Conservation (phyloP, 2,113 vertebrate species). For the Rhegmatorhina hoffmannsi region DNA sequence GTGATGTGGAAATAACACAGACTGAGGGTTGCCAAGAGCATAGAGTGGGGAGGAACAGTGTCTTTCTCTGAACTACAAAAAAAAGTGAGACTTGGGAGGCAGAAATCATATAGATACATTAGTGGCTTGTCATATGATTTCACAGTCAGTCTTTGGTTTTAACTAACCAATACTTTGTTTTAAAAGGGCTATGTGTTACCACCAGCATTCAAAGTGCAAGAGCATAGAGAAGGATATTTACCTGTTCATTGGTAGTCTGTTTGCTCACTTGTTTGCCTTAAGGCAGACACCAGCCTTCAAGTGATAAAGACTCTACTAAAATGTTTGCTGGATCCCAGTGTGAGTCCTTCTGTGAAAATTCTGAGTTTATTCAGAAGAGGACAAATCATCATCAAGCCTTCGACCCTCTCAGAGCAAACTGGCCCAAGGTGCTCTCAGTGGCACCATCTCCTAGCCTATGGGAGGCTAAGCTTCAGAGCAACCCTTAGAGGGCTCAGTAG, state of each 20-base stretch:
- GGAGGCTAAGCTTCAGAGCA: not conserved
- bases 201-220: not conserved
- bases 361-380: not conserved
- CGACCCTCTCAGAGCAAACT: not conserved
- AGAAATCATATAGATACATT: not conserved
- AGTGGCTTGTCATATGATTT: not conserved
- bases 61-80: not conserved
- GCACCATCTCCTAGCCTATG: not conserved
- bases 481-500: not conserved
- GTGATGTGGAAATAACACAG: not conserved
- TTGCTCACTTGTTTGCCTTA: not conserved
- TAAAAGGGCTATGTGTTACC: not conserved
- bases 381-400: not conserved
- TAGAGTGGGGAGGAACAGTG: not conserved
- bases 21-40: not conserved
- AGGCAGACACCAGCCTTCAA: not conserved
- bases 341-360: not conserved
- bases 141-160: not conserved
- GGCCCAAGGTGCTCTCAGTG: accelerated
- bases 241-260: not conserved
- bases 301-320: not conserved
- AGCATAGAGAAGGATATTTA: not conserved
- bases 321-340: not conserved
- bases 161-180: not conserved
- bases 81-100: not conserved